Base-by-base conservation (phyloP, 2,113 vertebrate species). In the Ia io region DNA sequence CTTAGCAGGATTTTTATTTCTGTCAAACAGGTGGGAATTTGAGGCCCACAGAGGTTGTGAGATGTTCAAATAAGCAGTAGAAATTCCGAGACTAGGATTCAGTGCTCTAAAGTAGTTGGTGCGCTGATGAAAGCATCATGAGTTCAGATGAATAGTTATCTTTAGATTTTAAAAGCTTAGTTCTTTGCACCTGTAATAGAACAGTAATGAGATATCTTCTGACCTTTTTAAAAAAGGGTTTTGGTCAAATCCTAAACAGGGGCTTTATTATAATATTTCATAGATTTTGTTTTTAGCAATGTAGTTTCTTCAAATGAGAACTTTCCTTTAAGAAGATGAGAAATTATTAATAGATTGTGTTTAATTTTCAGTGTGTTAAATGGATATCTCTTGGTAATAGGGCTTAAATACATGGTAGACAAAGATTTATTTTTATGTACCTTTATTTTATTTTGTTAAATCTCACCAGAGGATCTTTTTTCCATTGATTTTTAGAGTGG, bases 321-420 rank as follows among this genome's bases (percentile, higher is more conserved):
- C 53, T 67, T 93, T 51, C 37, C 44, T 90, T 90, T 40, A 67
- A 77, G 65, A 76, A 88, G 70, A 37, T 94, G 28, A 96, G 17
- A 84, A 83, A 71, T 70, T 86, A 73, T 61, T 73, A 65, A 22
- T 59, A 73, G 32, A 93, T 78, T 69, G 2, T 67, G 67, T 79
- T 95, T 94, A 2, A 20, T 93, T 88, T 91, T 84, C 7, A 88
- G 1, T 85, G 8, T 93, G 6, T 96, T 74, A 82, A 77, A 67
- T 49, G 82, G 59, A 10, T 40, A 47, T 84, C 69, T 95, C 51
- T 89, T 73, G 53, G 44, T 90, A 61, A 13, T 65, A 87, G 22
- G 59, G 12, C 6, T 56, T 90, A 69, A 88, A 69, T 51, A 70
- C 12, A 37, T 30, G 20, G 3, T 94, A 83, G 51, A 70, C 4